phyloP scores from a whole-genome alignment of 1,140 invertebrate genomes.

The Pachypeltis micranthus region DNA sequence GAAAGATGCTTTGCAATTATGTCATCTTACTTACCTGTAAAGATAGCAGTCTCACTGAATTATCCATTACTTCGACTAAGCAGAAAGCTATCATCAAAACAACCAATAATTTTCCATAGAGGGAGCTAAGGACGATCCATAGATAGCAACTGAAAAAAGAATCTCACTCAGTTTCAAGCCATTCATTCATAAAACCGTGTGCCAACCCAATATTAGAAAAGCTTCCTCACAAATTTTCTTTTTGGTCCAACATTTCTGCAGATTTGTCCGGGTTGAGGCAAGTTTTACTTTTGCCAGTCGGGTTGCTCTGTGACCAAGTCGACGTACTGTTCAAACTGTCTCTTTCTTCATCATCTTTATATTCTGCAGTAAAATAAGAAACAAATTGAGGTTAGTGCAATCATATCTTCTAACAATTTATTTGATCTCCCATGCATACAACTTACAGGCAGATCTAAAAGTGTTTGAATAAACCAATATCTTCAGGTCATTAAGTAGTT shows the following conservation, averaged over 20 bases:
- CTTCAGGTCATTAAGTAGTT: too few species aligned
- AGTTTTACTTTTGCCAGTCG: slow-evolving; percentile 18
- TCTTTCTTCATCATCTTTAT: slow-evolving; percentile 40
- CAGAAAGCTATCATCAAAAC: slow-evolving; percentile 45
- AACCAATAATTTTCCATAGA: slow-evolving; percentile 50
- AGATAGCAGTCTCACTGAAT: slow-evolving; percentile 41
- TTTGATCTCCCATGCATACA: too few species aligned
- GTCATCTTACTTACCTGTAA: slow-evolving; percentile 43
- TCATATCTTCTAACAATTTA: too few species aligned
- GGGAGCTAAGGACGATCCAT: slow-evolving; percentile 45
- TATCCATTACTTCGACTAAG: slow-evolving; percentile 48
- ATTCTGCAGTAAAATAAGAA: slow-evolving; percentile 34
- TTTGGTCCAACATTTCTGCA: slow-evolving; percentile 25
- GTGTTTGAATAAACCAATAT: too few species aligned
- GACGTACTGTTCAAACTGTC: slow-evolving; percentile 40
- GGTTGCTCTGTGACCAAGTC: slow-evolving; percentile 25
- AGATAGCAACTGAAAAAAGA: slow-evolving; percentile 40
- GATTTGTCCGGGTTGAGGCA: slow-evolving; percentile 23
- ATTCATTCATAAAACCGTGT: not conserved
- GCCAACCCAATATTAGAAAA: not conserved
- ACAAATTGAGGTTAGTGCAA: too few species aligned
- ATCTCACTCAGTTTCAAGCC: not conserved
- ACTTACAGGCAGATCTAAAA: too few species aligned
- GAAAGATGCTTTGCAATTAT: too few species aligned
- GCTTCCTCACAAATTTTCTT: slow-evolving; percentile 26